Evolutionary conservation across 2,888 invertebrate genomes (phyloP), one percentile per base, ranked within the genome.

Genomic region (Liopterus haemorrhoidalis): DNA sequence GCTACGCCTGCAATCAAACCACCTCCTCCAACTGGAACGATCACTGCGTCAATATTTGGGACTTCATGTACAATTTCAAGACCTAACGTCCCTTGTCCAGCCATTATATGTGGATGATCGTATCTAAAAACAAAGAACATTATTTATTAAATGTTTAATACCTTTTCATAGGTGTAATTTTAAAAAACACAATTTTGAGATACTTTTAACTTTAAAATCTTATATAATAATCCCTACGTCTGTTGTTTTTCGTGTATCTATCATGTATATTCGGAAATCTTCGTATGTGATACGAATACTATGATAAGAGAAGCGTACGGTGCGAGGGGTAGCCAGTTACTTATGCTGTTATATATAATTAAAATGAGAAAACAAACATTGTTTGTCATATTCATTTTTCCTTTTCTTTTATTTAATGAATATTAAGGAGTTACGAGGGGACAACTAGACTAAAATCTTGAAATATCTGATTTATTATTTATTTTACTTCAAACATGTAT

Each of bases 1-100:
- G 91, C 90, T 8, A 90, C 79, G 0, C 95, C 95, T 0, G 95
- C 94, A 40, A 96, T 78, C 2, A 95, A 72, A 0, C 95, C 95
- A 1, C 86, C 92, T n/a, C 94, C 95, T 0, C 95, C 95, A 1
- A 93, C 88, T 0, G 95, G 95, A 11, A 96, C 82, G 14, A 96
- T 73, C 19, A 94, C 80, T 0, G 93, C 93, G 66, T 95, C 92
- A 9, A 92, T 79, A 45, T 87, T 78, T 0, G 82, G 78, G 1
- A 94, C 87, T 66, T 95, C 91, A 59, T 94, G 92, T 16, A 91
- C 66, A 47, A 95, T 92, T 70, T 95, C 95, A 57, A 96, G 69
- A 0, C 92, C 95, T 60, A 93, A 78, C 0, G 95, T 95, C 6
- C 95, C 95, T 66, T 94, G 94, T 0, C 95, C 95, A 1, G 94